Conservation (phyloP, 2,113 vertebrate genomes). For the Epinephelus moara region DNA sequence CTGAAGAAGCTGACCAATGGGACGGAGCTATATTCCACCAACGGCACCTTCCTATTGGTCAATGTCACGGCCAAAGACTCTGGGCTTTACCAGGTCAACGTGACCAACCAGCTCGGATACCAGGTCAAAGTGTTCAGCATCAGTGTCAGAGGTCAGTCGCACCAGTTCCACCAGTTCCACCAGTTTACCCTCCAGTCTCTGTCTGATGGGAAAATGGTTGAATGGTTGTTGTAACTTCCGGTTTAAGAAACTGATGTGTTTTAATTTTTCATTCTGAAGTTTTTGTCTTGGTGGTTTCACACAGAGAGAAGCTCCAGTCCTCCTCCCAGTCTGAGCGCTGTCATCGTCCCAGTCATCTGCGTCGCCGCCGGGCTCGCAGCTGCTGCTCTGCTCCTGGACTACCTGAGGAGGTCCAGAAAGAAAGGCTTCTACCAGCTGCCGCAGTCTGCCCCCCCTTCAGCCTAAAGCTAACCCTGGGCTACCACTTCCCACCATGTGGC, state of each 20-base stretch:
- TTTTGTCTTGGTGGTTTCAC: background rate
- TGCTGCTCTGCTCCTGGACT: constrained; percentile 56
- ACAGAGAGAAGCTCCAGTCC: constrained; percentile 57
- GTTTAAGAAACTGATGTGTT: too few relatives aligned
- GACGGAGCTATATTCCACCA: constrained; percentile 57
- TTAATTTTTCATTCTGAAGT: background rate
- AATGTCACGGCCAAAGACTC: constrained; percentile 79
- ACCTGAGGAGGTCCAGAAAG: constrained; percentile 74
- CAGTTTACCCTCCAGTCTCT: too few relatives aligned
- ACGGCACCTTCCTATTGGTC: constrained; percentile 79
- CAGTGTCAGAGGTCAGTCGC: constrained; percentile 69
- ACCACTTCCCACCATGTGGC: background rate
- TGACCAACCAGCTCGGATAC: constrained; percentile 80
- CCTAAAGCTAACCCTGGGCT: constrained; percentile 20
- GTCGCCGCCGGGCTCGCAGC: constrained; percentile 35
- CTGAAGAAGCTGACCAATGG: constrained; percentile 77
- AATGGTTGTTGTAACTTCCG: too few relatives aligned
- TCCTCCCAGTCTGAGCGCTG: constrained; percentile 8
- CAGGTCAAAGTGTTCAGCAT: constrained; percentile 78
- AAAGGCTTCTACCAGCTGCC: constrained; percentile 81
- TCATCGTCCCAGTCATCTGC: constrained; percentile 57
- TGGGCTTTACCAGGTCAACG: constrained; percentile 83
- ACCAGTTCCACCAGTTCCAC: too few relatives aligned
- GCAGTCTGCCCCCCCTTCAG: constrained; percentile 50
- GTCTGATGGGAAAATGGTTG: too few relatives aligned